Conservation (phyloP, 2,797 vertebrate species). For the Aythya fuligula region DNA sequence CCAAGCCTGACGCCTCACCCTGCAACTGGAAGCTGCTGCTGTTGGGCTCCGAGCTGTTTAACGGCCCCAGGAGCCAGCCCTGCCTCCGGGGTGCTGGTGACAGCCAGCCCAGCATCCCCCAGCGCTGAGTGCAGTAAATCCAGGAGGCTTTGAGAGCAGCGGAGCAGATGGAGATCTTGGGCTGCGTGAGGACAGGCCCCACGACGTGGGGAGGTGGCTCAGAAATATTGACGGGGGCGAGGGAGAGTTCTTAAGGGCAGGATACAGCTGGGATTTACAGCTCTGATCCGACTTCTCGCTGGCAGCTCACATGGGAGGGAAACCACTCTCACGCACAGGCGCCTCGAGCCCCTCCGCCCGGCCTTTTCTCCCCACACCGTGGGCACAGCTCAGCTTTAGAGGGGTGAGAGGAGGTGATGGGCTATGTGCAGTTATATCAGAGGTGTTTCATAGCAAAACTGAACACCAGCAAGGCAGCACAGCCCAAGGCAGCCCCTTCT, state of each 20-base stretch:
- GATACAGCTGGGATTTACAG: conserved; percentile 44
- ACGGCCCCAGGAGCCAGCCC: not conserved
- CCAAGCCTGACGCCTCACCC: not conserved
- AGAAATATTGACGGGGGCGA: not conserved
- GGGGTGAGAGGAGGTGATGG: not conserved
- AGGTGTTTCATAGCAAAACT: not conserved
- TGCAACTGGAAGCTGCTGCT: rapidly evolving
- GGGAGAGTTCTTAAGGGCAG: conserved; percentile 37
- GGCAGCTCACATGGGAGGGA: not conserved
- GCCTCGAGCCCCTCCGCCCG: rapidly evolving
- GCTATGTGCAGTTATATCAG: rapidly evolving
- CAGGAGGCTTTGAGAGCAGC: conserved; percentile 29
- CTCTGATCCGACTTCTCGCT: not conserved
- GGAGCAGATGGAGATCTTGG: conserved; percentile 61
- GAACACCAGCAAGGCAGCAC: rapidly evolving
- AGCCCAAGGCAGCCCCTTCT: not conserved
- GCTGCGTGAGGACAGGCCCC: conserved; percentile 59
- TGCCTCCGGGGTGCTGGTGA: rapidly evolving
- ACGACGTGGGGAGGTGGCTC: conserved; percentile 31
- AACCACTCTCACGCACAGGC: not conserved
- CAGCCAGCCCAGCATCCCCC: not conserved
- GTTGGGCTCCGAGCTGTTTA: not conserved
- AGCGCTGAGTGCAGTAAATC: not conserved
- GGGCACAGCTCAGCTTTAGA: not conserved
- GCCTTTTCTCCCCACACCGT: rapidly evolving